Evolutionary conservation across 2,113 vertebrate species (phyloP).

Genomic region (Microtus ochrogaster): DNA sequence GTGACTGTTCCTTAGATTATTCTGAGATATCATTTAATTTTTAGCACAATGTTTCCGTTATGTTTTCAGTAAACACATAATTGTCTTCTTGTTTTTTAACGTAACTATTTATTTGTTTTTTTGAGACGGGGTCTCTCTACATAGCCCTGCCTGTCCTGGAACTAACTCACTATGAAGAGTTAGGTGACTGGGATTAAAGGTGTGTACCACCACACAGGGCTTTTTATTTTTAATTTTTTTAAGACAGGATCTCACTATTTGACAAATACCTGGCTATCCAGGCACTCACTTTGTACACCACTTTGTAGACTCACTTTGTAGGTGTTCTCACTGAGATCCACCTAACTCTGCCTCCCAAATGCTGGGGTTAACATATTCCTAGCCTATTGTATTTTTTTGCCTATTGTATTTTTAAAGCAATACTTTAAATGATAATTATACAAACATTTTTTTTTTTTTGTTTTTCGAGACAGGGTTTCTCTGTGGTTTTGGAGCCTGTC

Average conservation of each 20-base stretch:
- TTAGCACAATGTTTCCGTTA: slow-evolving; percentile 44
- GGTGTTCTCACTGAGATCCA: too few relatives aligned
- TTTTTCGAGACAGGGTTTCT: too few relatives aligned
- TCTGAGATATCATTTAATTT: slow-evolving; percentile 22
- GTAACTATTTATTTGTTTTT: not conserved
- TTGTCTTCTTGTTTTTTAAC: not conserved
- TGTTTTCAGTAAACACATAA: slow-evolving; percentile 38
- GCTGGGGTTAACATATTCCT: not conserved
- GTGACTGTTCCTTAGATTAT: not conserved
- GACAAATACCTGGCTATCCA: too few relatives aligned
- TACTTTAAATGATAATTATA: slow-evolving; percentile 62
- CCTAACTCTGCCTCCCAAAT: not conserved
- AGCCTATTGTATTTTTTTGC: not conserved
- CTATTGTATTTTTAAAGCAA: not conserved
- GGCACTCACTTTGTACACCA: too few relatives aligned
- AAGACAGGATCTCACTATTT: too few relatives aligned
- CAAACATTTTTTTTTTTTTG: too few relatives aligned
- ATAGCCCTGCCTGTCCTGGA: not conserved
- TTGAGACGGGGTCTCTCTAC: not conserved
- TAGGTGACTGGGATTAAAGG: not conserved
- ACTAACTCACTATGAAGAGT: not conserved
- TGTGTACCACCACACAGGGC: not conserved
- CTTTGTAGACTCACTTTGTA: not conserved
- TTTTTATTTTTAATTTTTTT: not conserved
- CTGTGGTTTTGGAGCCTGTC: too few relatives aligned